A percentile compares a stretch with the other conserved stretches of the same genome.
Conservation (phyloP, 1,140 invertebrate genomes). For the Trachelipus rathkii region DNA sequence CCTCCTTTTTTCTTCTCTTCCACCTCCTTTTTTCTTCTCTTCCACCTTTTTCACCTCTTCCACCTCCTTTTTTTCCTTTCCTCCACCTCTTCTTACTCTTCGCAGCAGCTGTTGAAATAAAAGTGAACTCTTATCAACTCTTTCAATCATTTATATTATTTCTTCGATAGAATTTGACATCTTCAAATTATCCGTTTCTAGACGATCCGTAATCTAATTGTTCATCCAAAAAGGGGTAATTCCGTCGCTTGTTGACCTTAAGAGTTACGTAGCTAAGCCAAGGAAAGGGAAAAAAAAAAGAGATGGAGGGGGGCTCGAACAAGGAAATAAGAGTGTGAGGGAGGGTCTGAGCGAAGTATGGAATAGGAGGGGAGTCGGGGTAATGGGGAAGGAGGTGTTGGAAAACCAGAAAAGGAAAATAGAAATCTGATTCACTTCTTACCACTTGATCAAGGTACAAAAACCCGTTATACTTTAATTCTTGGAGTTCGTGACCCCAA, state of each 20-base stretch:
- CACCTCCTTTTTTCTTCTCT: too few relatives aligned
- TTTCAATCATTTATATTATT: neutral
- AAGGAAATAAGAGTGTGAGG: too few relatives aligned
- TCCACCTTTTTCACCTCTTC: too few relatives aligned
- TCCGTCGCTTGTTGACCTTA: neutral
- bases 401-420: constrained; percentile 11
- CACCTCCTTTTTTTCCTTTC: too few relatives aligned
- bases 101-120: too few relatives aligned
- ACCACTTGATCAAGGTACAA: neutral
- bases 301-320: neutral
- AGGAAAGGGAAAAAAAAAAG: neutral
- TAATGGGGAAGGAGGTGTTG: neutral
- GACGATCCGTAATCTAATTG: neutral
- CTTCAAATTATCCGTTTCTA: neutral
- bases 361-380: neutral
- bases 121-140: neutral
- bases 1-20: too few relatives aligned
- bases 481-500: neutral
- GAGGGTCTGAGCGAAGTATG: too few relatives aligned
- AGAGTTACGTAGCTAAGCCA: neutral
- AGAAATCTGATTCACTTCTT: constrained; percentile 12
- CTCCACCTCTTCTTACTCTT: too few relatives aligned
- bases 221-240: neutral
- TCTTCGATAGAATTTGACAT: neutral
- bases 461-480: neutral